Evolutionary conservation across 2,113 vertebrate species (phyloP), one percentile per base, ranked within the genome.

Genomic region (Grus americana): DNA sequence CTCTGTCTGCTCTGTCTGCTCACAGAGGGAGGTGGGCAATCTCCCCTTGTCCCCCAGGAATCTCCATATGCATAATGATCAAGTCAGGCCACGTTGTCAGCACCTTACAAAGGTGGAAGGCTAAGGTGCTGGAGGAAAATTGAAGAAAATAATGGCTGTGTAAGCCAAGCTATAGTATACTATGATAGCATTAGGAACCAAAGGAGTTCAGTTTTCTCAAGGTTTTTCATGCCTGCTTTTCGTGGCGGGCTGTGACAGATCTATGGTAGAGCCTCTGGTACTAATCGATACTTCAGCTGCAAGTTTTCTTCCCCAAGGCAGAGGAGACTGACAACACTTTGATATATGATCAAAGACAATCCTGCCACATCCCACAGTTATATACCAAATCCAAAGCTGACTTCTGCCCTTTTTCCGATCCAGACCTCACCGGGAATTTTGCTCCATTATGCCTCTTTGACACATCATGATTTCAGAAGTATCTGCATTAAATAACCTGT

Each of bases 191-290:
- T 10, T 30, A 12, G 47, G 30, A 73, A 17, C 18, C 62, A 12
- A 34, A 23, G 23, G 4, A 73, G 0, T 26, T 47, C 3, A 0
- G 40, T 19, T 70, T 61, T 19, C 55, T 32, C 10, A 5, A 17
- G 55, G 55, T 20, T 68, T 87, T 87, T 27, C 12, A 30, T 6
- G 21, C 29, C 74, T 57, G 0, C 32, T 68, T 36, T 62, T 15
- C 1, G 3, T 42, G 66, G 65, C 58, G 24, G 59, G 4, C 58
- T 36, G 42, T 22, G 54, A 27, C 63, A n/a, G 59, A 16, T 36
- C 72, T 38, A 9, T 26, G 23, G 59, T 29, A 49, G 78, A 61
- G 59, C 72, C 54, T 14, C 57, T 42, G 66, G 11, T 27, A 22
- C 62, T 36, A 46, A 75, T 65, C 80, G 3, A 32, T 46, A 55